A percentile compares a stretch with the other conserved stretches of the same genome.
Evolutionary conservation across 2,797 vertebrate species (phyloP).

Genomic region (Tinamus major): DNA sequence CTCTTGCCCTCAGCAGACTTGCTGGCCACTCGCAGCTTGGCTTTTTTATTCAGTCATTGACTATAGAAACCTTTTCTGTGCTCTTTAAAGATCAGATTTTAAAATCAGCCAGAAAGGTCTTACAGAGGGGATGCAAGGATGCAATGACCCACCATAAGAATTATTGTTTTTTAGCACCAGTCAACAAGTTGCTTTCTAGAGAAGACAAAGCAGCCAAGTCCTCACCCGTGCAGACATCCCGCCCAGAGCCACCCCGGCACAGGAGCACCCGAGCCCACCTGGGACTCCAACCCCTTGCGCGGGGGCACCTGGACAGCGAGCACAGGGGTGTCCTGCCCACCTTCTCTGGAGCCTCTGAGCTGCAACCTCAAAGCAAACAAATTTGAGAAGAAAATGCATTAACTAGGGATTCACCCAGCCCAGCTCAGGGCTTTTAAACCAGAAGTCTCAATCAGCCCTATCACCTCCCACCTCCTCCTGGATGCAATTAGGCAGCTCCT

Average conservation of each 20-base stretch:
- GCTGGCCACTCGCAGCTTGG: neutral
- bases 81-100: neutral
- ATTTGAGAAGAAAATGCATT: slow-evolving; percentile 58
- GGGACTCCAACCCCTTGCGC: neutral
- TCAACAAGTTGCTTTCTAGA: neutral
- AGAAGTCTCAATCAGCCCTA: slow-evolving; percentile 47
- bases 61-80: slow-evolving; percentile 2
- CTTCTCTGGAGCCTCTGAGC: slow-evolving; percentile 46
- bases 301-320: neutral
- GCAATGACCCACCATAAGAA: neutral
- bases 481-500: slow-evolving; percentile 51
- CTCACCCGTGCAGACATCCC: neutral
- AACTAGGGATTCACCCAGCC: slow-evolving; percentile 15
- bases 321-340: neutral
- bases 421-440: slow-evolving; percentile 20
- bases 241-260: neutral
- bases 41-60: neutral
- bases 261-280: accelerated
- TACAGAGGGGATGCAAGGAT: neutral
- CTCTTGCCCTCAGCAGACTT: neutral
- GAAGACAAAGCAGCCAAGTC: neutral
- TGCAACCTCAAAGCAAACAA: slow-evolving; percentile 55
- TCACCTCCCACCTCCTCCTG: slow-evolving; percentile 26
- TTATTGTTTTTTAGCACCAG: neutral
- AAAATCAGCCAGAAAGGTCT: neutral